A percentile compares a stretch with the other conserved stretches of the same genome.
These are phyloP conservation scores for Chelonoidis abingdonii DNA, from an alignment of 2,113 vertebrate species.

Conservation along the genomic window DNA sequence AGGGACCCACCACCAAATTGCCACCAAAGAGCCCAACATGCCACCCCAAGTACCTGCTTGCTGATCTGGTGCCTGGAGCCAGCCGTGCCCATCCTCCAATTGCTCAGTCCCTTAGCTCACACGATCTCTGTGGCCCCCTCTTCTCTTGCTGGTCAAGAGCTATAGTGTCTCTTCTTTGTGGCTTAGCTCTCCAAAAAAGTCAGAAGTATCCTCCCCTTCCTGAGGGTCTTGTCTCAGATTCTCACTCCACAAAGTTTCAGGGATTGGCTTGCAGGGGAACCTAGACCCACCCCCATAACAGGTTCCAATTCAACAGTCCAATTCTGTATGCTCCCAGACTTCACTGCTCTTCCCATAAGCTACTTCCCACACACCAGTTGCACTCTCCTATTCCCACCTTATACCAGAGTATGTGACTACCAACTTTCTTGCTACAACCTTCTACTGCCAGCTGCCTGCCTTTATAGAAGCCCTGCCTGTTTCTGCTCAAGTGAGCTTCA, in stretches of 20 bases:
- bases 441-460: too few relatives aligned
- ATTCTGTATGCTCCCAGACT: too few relatives aligned
- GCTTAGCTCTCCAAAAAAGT: not conserved
- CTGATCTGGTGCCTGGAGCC: too few relatives aligned
- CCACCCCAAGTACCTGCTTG: too few relatives aligned
- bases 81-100: too few relatives aligned
- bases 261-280: not conserved
- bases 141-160: not conserved
- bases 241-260: not conserved
- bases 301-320: not conserved
- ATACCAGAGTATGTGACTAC: not conserved
- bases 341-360: too few relatives aligned
- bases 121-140: not conserved
- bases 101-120: too few relatives aligned
- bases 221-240: not conserved
- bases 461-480: too few relatives aligned
- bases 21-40: too few relatives aligned
- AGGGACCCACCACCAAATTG: too few relatives aligned
- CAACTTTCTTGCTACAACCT: not conserved
- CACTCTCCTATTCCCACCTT: not conserved
- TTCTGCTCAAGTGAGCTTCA: too few relatives aligned
- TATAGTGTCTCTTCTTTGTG: not conserved
- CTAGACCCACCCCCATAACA: not conserved
- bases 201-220: too few relatives aligned
- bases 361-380: not conserved